Evolutionary conservation across 2,888 invertebrate species (phyloP).

Genomic region (Ennomos erosarius): DNA sequence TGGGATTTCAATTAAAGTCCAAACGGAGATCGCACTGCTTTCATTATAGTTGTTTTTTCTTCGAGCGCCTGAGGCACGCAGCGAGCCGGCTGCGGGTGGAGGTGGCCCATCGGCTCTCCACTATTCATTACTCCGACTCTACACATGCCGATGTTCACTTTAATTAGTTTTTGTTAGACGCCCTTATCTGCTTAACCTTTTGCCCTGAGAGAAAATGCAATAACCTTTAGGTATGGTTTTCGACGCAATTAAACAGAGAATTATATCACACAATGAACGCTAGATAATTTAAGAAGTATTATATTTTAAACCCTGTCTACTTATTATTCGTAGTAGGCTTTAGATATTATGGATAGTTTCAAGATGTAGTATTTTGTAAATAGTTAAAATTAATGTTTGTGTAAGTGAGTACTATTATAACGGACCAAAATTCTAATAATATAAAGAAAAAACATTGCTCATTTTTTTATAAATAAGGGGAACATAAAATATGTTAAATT

Average conservation of each 20-base stretch:
- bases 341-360: too few species aligned
- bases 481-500: constrained; percentile 39
- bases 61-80: constrained; percentile 28
- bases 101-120: constrained; percentile 50
- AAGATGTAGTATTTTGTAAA: too few species aligned
- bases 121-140: constrained; percentile 71
- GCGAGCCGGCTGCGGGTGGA: constrained; percentile 29
- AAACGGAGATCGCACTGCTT: constrained; percentile 59
- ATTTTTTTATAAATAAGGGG: constrained; percentile 25
- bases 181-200: constrained; percentile 47
- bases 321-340: too few species aligned
- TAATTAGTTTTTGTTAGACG: constrained; percentile 77
- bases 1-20: constrained; percentile 64
- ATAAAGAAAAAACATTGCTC: too few species aligned
- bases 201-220: constrained; percentile 54
- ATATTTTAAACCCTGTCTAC: too few species aligned
- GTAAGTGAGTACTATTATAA: too few species aligned
- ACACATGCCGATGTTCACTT: constrained; percentile 75
- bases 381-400: too few species aligned
- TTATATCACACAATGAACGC: constrained; percentile 21
- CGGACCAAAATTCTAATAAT: too few species aligned
- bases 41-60: constrained; percentile 72
- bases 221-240: constrained; percentile 29
- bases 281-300: neutral
- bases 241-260: constrained; percentile 32